A percentile compares a stretch with the other conserved stretches of the same genome.
Evolutionary conservation across 64 coral and sea anemone genomes (phyloP).

Genomic region (Exaiptasia diaphana): DNA sequence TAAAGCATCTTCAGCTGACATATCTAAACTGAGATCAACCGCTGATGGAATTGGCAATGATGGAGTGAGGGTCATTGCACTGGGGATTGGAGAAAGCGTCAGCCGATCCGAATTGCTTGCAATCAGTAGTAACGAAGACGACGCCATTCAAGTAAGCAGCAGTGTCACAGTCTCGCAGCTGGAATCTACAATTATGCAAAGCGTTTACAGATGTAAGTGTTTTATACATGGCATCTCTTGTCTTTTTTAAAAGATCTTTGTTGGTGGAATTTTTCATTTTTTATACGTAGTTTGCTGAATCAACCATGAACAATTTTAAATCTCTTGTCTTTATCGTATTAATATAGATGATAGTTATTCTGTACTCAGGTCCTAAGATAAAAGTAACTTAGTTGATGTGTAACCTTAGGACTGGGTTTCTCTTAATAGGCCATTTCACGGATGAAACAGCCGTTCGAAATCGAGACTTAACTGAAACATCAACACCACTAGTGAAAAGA

Average conservation of each 20-base stretch:
- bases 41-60: not conserved
- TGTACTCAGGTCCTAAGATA: no score
- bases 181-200: not conserved
- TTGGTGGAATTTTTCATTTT: not conserved
- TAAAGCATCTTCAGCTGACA: not conserved
- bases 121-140: conserved; percentile 28
- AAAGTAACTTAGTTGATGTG: no score
- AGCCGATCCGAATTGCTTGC: not conserved
- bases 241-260: not conserved
- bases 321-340: no score
- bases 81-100: not conserved
- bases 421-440: no score
- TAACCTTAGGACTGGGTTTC: no score
- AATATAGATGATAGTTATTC: no score
- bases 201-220: conserved; percentile 17
- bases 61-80: conserved; percentile 26
- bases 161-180: not conserved
- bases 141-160: conserved; percentile 8
- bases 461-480: no score
- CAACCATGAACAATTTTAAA: not conserved
- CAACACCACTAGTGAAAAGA: no score
- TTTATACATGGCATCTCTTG: not conserved
- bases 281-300: not conserved
- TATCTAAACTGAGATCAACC: not conserved
- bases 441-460: no score